Base-by-base conservation (phyloP, 2,888 invertebrate species). In the Aphodius granarius region DNA sequence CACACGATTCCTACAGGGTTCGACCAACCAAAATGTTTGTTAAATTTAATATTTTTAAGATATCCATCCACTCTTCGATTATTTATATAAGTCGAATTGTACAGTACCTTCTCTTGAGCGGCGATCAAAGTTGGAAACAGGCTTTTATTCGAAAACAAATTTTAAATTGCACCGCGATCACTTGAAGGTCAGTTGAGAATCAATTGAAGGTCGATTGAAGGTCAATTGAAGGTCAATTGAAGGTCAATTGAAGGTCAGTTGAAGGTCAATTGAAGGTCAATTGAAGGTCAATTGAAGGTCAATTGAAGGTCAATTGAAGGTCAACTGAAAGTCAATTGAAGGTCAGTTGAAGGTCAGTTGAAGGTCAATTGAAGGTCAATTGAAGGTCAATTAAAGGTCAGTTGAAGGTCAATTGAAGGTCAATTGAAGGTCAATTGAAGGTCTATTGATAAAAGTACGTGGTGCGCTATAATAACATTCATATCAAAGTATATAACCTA, bases 61-160 rank as follows among this genome's bases (percentile, higher is more conserved):
- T 82, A 80, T 84, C 84, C 84, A 84, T 84, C 83, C 83, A 82
- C 81, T 43, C 3, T 83, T 82, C 80, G 81, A 79, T 82, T 79
- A 81, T 43, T 43, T 43, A 13, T 43, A 43, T 43, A 43, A 43
- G 43, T 79, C 77, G 78, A 21, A 81, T 81, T 85, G 84, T 85
- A 85, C 83, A 85, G 83, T 83, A 84, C 83, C 83, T 83, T 82
- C 81, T 81, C 6, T 68, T 80, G 79, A 78, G 78, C 68, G 80
- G 79, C 81, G 79, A 77, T 80, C 76, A 81, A 80, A n/a, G 43
- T 2, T 3, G 2, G 13, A 1, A 43, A 13, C 43, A 43, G 43
- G 1, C 3, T 3, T 43, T 43, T 6, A 43, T 2, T 43, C 3
- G 43, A 43, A n/a, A 43, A 13, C 43, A 13, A 43, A 9, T 43